These are phyloP conservation scores for Scaptomyza hsui DNA, from an alignment of 1,140 invertebrate species.

Conservation along the genomic window DNA sequence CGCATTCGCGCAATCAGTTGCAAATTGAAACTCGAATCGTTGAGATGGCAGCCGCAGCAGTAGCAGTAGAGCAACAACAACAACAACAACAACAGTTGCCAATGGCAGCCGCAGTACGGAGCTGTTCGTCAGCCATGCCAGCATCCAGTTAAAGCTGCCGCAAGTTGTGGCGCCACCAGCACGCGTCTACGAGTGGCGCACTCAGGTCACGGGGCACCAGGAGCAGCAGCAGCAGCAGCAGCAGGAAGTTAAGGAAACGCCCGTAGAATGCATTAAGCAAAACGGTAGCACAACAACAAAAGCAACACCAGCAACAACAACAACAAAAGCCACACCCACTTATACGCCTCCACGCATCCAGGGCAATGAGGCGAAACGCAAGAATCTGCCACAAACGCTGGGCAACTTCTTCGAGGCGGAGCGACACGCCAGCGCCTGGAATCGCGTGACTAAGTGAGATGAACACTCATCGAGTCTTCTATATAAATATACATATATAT, in stretches of 20 bases:
- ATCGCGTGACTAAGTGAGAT: slow-evolving; percentile 68
- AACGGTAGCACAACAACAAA: background rate
- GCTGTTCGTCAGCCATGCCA: slow-evolving; percentile 60
- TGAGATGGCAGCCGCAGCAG: slow-evolving; percentile 68
- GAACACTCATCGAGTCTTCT: slow-evolving; percentile 13
- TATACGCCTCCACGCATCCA: slow-evolving; percentile 54
- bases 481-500: slow-evolving; percentile 6
- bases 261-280: slow-evolving; percentile 14
- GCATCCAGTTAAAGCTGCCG: slow-evolving; percentile 53
- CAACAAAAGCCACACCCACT: slow-evolving; percentile 44
- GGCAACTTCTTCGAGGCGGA: slow-evolving; percentile 63
- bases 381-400: slow-evolving; percentile 61
- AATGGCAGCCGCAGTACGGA: slow-evolving; percentile 28
- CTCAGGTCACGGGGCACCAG: slow-evolving; percentile 40
- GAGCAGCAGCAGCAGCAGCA: slow-evolving; percentile 8
- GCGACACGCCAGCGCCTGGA: slow-evolving; percentile 63
- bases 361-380: slow-evolving; percentile 57
- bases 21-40: slow-evolving; percentile 55
- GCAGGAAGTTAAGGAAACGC: slow-evolving; percentile 12
- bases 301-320: background rate
- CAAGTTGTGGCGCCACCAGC: slow-evolving; percentile 7
- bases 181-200: slow-evolving; percentile 68
- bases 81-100: slow-evolving; percentile 12
- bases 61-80: too few species aligned
- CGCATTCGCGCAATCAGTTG: slow-evolving; percentile 57